phyloP scores from a whole-genome alignment of 2,888 invertebrate species.

The Chromoteleia sp. region DNA sequence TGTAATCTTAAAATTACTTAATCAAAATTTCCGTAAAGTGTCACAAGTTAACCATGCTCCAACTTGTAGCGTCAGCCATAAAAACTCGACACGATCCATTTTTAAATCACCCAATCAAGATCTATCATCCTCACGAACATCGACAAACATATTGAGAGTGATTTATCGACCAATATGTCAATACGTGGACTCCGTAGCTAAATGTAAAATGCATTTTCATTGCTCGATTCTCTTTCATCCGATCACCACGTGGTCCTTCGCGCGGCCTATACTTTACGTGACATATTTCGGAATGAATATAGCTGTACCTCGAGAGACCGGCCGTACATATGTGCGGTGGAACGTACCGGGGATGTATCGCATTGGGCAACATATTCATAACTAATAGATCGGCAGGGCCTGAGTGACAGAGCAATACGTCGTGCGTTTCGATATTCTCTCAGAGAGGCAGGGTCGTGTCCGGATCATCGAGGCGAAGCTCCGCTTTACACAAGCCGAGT shows the following conservation, averaged over 20 bases:
- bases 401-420: conserved; percentile 84
- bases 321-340: conserved; percentile 81
- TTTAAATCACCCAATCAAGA: conserved; percentile 40
- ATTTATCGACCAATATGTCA: conserved; percentile 56
- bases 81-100: conserved; percentile 14
- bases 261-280: conserved; percentile 77
- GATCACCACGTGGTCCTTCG: conserved; percentile 65
- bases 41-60: too few species aligned
- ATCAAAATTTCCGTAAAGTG: too few species aligned
- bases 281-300: conserved; percentile 79
- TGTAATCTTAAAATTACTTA: too few species aligned
- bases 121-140: conserved; percentile 47
- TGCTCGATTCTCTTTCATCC: conserved; percentile 52
- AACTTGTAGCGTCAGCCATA: background rate
- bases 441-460: conserved; percentile 73
- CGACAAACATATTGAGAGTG: conserved; percentile 37
- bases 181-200: conserved; percentile 26
- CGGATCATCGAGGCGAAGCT: conserved; percentile 75
- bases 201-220: conserved; percentile 64
- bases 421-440: conserved; percentile 81
- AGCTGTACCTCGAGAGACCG: conserved; percentile 73
- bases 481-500: conserved; percentile 76
- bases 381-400: conserved; percentile 83
- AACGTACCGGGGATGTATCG: conserved; percentile 81
- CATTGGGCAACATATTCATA: conserved; percentile 84